phyloP scores from a whole-genome alignment of 2,113 vertebrate species.

The Zingel zingel region DNA sequence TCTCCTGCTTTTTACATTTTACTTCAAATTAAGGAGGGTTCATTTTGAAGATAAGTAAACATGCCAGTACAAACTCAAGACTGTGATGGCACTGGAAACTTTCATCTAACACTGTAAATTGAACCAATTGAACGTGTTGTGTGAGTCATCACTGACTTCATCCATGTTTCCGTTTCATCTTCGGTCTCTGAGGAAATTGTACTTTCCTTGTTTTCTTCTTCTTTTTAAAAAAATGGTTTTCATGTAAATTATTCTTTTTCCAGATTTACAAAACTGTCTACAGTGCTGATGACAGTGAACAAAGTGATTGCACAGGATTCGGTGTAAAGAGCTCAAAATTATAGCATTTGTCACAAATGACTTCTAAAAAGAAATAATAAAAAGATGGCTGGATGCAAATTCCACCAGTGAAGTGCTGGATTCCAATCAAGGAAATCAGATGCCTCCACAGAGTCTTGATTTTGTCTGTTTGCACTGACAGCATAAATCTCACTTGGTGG shows the following conservation, averaged over 20 bases:
- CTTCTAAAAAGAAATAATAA: conserved; percentile 20
- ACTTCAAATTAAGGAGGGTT: conserved; percentile 1
- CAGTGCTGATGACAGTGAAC: conserved; percentile 31
- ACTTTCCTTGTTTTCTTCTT: conserved; percentile 38
- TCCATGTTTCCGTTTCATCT: conserved; percentile 44
- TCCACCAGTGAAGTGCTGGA: conserved; percentile 37
- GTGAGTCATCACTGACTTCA: conserved; percentile 10
- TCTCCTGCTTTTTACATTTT: conserved; percentile 1
- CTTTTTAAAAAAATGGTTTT: conserved; percentile 24
- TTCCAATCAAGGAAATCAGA: conserved; percentile 56
- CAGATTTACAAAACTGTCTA: conserved; percentile 37
- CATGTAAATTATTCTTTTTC: conserved; percentile 50
- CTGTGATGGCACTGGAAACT: background rate
- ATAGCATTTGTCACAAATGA: conserved; percentile 17
- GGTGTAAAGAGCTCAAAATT: background rate
- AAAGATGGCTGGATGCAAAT: conserved; percentile 35
- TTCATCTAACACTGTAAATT: conserved; percentile 18
- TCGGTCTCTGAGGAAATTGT: conserved; percentile 34
- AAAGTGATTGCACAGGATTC: conserved; percentile 33
- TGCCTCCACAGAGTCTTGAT: conserved; percentile 31
- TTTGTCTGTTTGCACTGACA: conserved; percentile 44
- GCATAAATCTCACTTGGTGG: conserved; percentile 71
- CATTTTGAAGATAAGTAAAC: conserved; percentile 14
- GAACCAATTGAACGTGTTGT: background rate
- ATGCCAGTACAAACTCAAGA: background rate